Conservation (phyloP, 2,113 vertebrate species). For the Petaurus breviceps region DNA sequence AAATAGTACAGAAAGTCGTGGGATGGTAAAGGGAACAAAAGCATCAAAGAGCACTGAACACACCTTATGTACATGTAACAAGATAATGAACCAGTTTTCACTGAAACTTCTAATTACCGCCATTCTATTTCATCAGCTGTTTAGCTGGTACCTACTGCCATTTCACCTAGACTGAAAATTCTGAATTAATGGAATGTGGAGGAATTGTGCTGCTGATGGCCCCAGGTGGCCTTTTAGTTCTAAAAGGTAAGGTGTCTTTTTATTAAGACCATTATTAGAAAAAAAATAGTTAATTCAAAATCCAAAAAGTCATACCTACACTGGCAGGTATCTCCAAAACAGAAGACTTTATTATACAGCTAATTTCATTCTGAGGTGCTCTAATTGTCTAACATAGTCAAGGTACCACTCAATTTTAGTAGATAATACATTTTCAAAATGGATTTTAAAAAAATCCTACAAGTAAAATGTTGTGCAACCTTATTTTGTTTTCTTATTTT, state of each 20-base stretch:
- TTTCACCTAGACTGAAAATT: slow-evolving; percentile 74
- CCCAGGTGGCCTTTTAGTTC: neutral
- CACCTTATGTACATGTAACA: slow-evolving; percentile 40
- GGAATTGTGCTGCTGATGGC: slow-evolving; percentile 13
- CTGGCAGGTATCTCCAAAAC: neutral
- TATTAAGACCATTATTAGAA: neutral
- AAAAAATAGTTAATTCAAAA: neutral
- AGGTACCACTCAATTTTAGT: neutral
- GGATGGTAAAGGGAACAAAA: neutral
- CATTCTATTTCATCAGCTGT: slow-evolving; percentile 81
- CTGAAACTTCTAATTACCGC: slow-evolving; percentile 64
- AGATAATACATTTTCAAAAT: neutral
- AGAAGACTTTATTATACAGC: neutral
- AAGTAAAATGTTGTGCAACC: neutral
- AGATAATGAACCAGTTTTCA: slow-evolving; percentile 26
- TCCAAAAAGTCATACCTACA: neutral
- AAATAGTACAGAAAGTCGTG: slow-evolving; percentile 17
- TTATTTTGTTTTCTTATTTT: slow-evolving; percentile 16
- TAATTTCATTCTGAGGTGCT: neutral
- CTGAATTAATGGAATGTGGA: slow-evolving; percentile 63
- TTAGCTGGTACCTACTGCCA: slow-evolving; percentile 79
- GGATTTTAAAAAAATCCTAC: neutral
- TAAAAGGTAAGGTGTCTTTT: slow-evolving; percentile 66
- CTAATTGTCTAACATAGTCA: neutral
- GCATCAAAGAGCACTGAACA: neutral